These are phyloP conservation scores for Spilogale gracilis DNA, from an alignment of 2,113 vertebrate genomes.

Conservation along the genomic window DNA sequence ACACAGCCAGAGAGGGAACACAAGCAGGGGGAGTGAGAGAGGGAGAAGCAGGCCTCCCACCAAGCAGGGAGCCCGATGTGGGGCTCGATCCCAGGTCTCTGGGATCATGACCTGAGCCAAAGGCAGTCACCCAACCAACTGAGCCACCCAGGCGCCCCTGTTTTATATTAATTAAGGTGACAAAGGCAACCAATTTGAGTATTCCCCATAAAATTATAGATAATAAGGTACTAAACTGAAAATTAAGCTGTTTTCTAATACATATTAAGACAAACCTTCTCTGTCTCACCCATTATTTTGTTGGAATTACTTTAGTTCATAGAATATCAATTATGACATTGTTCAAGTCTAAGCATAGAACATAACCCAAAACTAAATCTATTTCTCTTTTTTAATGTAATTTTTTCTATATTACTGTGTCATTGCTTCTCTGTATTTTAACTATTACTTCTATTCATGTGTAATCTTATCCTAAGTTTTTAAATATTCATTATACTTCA, in stretches of 20 bases:
- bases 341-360: not conserved
- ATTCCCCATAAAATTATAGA: not conserved
- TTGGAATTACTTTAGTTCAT: not conserved
- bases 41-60: too few species aligned
- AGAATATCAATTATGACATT: not conserved
- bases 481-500: not conserved
- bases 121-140: too few species aligned
- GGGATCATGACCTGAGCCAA: too few species aligned
- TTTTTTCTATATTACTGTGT: not conserved
- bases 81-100: too few species aligned
- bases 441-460: not conserved
- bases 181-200: not conserved
- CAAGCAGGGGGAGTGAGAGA: too few species aligned
- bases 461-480: not conserved
- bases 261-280: not conserved
- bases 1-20: too few species aligned
- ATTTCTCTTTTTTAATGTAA: not conserved
- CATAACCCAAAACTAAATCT: not conserved
- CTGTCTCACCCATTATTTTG: not conserved
- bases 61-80: too few species aligned
- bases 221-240: not conserved
- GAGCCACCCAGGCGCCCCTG: too few species aligned
- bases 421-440: not conserved
- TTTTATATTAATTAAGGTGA: slow-evolving; percentile 1
- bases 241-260: not conserved